Evolutionary conservation across 2,888 invertebrate species (phyloP), one percentile per base, ranked within the genome.

Genomic region (Habroteleia sp.): DNA sequence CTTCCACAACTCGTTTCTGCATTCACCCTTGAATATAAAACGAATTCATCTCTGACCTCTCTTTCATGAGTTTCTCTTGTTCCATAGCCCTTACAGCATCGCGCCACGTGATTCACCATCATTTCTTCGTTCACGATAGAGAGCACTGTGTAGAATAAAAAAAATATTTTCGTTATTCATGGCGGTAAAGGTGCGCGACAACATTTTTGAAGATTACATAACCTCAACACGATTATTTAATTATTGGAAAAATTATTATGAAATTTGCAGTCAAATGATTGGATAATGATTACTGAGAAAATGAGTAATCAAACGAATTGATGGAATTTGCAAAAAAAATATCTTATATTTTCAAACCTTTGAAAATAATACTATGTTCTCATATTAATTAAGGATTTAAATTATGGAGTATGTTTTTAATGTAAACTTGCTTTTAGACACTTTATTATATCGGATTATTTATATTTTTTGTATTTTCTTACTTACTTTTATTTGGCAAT

Each of bases 21-120:
- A 50, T 68, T 37, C 62, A 68, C 42, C 54, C 63, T 74, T 68
- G 74, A 74, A 74, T 74, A 68, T 74, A 68, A 68, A 74, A 56
- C 56, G 68, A 63, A 74, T 74, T 74, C 74, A 74, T 63, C 62
- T 62, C 68, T 74, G 66, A 68, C 68, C 74, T 56, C 62, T 54
- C 74, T 68, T 60, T 68, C 54, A 63, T 74, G 66, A 62, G 56
- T 68, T 63, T 50, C 54, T 63, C 74, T 63, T 68, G 66, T 68
- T 68, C 33, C 20, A 17, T 16, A 33, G 14, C 37, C 52, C 63
- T 74, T 66, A 42, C 46, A 25, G 27, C 58, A 7, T 5, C 11
- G 50, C 42, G 3, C 60, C 42, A 23, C 41, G 46, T 68, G 66
- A 68, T 68, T 62, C 54, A 39, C 54, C 33, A 62, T 74, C 35